Evolutionary conservation across 2,888 invertebrate species (phyloP), one percentile per base, ranked within the genome.

Genomic region (Meiosimyza platycephala): DNA sequence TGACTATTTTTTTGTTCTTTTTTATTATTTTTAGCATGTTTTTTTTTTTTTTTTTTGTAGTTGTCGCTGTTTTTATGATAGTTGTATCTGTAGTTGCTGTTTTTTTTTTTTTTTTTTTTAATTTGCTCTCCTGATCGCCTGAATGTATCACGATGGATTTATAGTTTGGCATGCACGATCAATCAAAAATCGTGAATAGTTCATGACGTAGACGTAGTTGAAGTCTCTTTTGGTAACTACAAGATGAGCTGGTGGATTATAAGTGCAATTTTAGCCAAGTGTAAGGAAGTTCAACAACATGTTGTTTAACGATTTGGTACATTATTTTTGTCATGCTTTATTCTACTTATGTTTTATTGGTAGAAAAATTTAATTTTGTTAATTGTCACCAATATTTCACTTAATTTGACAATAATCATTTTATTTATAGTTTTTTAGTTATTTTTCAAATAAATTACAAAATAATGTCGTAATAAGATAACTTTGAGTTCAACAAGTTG

Each of bases 91-190:
- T 57, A 57, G 67, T 51, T 57, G 47, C 28, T 28, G 62, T 65
- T n/a, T 50, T 40, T 59, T 51, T 60, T 71, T 48, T 71, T 52
- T 60, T 47, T 72, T 28, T 72, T 73, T 71, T 68, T 67, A 54
- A 70, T 73, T 52, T 74, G 59, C 62, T 73, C 70, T 68, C 86
- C 86, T 87, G 86, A 87, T 87, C 86, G 86, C 86, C 86, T 78
- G 85, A 85, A 86, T 87, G 86, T 87, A 87, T 87, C 86, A 87
- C 86, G 86, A 86, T 86, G 84, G 85, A 86, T 86, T 86, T 86
- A 85, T 85, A 86, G 86, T 86, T 86, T 86, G 86, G 84, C 85
- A 86, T 86, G 86, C 86, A 86, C 86, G 86, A 86, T 86, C 86
- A 86, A 86, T 86, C 86, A 86, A 86, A 86, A 86, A 85, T 63